Conservation (phyloP, 1,140 invertebrate genomes). For the Acyrthosiphon pisum region DNA sequence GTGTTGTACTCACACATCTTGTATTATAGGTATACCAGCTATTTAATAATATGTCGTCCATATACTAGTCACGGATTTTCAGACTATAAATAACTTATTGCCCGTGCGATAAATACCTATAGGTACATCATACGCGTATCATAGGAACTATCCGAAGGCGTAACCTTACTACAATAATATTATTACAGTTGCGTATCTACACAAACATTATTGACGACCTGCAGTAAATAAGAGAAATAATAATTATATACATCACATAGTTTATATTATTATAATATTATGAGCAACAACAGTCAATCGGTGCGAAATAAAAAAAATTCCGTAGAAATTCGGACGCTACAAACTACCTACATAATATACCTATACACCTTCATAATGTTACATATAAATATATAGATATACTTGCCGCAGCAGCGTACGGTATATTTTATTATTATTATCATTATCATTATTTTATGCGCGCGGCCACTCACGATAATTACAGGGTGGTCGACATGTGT, state of each 20-base stretch:
- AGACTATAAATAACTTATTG: not conserved
- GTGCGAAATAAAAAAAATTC: not conserved
- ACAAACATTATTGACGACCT: not conserved
- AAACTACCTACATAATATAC: not conserved
- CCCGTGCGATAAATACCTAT: not conserved
- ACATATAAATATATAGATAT: not conserved
- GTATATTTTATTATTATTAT: conserved; percentile 5
- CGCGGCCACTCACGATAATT: not conserved
- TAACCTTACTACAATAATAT: not conserved
- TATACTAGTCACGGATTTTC: not conserved
- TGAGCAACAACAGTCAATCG: not conserved
- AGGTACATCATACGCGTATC: not conserved
- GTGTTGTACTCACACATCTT: not conserved
- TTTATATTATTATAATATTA: not conserved
- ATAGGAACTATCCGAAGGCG: not conserved
- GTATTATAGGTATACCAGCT: not conserved
- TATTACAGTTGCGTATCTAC: not conserved
- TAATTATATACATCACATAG: not conserved
- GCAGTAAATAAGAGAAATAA: not conserved
- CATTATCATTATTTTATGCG: not conserved
- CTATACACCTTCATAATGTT: not conserved
- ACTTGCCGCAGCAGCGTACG: not conserved
- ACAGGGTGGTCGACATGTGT: conserved; percentile 35
- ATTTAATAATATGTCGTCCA: not conserved
- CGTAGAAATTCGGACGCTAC: not conserved